A percentile compares a stretch with the other conserved stretches of the same genome.
phyloP scores from a whole-genome alignment of 2,113 vertebrate genomes.

The Orycteropus afer region DNA sequence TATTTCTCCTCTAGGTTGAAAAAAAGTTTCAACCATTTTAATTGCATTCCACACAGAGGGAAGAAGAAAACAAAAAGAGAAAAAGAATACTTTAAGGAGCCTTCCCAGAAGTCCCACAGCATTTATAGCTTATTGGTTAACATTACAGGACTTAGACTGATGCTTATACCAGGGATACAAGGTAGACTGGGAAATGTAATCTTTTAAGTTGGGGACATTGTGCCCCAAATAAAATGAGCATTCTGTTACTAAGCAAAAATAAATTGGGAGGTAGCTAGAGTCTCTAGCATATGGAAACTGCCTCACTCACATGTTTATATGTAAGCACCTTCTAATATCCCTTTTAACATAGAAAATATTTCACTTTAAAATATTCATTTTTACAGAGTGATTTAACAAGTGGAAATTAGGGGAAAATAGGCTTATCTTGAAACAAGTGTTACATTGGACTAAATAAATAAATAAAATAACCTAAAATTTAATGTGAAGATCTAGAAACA shows the following conservation, averaged over 20 bases:
- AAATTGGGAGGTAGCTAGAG: neutral
- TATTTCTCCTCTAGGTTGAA: neutral
- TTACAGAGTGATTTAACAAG: conserved; percentile 12
- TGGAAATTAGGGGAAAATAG: neutral
- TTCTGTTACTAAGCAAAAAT: neutral
- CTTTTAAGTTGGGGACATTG: neutral
- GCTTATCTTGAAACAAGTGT: conserved; percentile 6
- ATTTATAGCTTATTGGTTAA: neutral
- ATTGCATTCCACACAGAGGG: neutral
- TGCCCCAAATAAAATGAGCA: neutral
- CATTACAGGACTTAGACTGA: too few species aligned
- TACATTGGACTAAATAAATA: conserved; percentile 17
- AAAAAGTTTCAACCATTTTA: neutral
- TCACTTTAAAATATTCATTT: neutral
- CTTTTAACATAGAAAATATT: neutral
- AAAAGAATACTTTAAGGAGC: neutral
- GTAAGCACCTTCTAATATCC: neutral
- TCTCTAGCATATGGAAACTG: neutral
- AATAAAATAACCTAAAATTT: conserved; percentile 26
- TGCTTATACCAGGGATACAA: neutral
- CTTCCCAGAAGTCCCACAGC: neutral
- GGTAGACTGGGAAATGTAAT: neutral
- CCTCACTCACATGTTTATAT: neutral
- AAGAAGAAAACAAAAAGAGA: neutral
- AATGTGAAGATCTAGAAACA: conserved; percentile 20